Conservation (phyloP, 2,888 invertebrate species). For the Drymonia ruficornis region DNA sequence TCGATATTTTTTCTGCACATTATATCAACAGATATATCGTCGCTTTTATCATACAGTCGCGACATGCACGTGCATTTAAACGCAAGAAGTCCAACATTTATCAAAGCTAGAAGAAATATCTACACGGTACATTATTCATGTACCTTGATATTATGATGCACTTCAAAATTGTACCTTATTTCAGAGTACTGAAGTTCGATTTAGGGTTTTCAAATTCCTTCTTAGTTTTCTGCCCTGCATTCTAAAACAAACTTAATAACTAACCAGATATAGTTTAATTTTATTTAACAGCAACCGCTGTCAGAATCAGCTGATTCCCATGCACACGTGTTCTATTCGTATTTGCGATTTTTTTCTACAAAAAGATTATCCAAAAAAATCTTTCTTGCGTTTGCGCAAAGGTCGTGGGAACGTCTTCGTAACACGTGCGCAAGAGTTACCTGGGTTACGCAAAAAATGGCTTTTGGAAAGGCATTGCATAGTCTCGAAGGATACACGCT, state of each 20-base stretch:
- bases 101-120: slow-evolving; percentile 24
- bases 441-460: slow-evolving; percentile 56
- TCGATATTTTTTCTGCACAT: not conserved
- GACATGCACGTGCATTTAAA: slow-evolving; percentile 30
- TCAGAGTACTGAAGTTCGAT: not conserved
- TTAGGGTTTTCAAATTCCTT: not conserved
- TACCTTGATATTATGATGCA: not conserved
- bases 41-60: not conserved
- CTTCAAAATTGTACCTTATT: slow-evolving; percentile 4
- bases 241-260: not conserved
- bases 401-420: slow-evolving; percentile 65
- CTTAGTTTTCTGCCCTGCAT: not conserved
- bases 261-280: slow-evolving; percentile 10
- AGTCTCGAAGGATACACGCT: slow-evolving; percentile 27
- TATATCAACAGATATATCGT: not conserved
- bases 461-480: slow-evolving; percentile 28
- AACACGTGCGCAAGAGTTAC: slow-evolving; percentile 62
- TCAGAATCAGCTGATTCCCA: slow-evolving; percentile 72
- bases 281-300: slow-evolving; percentile 4
- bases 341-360: slow-evolving; percentile 59
- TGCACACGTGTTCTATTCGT: slow-evolving; percentile 65
- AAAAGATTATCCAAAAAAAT: slow-evolving; percentile 57
- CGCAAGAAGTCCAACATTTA: slow-evolving; percentile 16
- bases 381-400: slow-evolving; percentile 62
- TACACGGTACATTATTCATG: slow-evolving; percentile 17